Percentiles rank a stretch among this genome's conserved stretches.
phyloP scores from a whole-genome alignment of 2,888 invertebrate genomes.

The Galerucella pusilla region DNA sequence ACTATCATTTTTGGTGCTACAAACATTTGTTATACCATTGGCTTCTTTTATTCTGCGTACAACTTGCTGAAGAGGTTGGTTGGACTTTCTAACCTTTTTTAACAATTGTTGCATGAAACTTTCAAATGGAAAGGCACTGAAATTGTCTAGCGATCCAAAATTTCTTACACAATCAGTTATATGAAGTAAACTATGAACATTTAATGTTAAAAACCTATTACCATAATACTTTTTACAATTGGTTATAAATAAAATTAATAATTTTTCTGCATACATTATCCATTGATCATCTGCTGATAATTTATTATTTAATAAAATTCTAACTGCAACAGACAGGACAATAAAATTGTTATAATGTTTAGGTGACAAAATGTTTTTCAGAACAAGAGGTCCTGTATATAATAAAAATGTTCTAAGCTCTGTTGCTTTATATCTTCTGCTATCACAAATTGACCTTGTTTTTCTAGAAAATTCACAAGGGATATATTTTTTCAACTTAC shows the following conservation, averaged over 20 bases:
- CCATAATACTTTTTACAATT: constrained; percentile 31
- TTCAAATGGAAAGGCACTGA: constrained; percentile 36
- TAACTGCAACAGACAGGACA: constrained; percentile 19
- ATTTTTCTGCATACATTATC: neutral
- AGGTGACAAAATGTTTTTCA: constrained; percentile 19
- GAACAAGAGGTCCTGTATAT: constrained; percentile 21
- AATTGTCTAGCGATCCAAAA: constrained; percentile 32
- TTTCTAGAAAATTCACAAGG: constrained; percentile 33
- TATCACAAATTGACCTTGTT: constrained; percentile 25
- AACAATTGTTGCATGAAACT: constrained; percentile 31
- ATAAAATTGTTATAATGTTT: constrained; percentile 32
- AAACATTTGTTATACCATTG: too few species aligned
- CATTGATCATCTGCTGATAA: constrained; percentile 1
- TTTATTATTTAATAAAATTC: constrained; percentile 19
- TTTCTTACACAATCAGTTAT: constrained; percentile 31
- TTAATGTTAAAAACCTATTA: constrained; percentile 29
- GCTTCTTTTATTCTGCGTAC: constrained; percentile 10
- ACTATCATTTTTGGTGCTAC: too few species aligned
- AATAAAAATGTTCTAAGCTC: constrained; percentile 18
- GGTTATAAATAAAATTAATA: neutral
- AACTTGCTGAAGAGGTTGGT: constrained; percentile 23
- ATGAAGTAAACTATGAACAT: constrained; percentile 36
- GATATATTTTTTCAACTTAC: constrained; percentile 27
- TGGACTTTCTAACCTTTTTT: constrained; percentile 18
- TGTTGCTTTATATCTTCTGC: constrained; percentile 36